Evolutionary conservation across 2,888 invertebrate species (phyloP), one percentile per base, ranked within the genome.

Genomic region (Rapana venosa): DNA sequence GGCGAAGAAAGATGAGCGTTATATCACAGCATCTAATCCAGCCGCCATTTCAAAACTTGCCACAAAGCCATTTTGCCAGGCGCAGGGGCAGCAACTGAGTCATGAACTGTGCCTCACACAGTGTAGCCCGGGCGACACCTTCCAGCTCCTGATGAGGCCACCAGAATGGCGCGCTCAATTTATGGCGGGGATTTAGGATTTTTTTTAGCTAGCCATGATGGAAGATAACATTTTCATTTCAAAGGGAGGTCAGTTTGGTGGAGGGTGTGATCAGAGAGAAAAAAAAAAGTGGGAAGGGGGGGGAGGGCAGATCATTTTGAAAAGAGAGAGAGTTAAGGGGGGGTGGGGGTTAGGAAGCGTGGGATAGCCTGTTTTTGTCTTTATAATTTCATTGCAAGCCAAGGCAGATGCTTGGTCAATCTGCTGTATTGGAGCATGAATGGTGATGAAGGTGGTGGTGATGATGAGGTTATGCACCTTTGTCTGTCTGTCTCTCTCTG

Each of bases 191-290:
- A 56, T 88, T 88, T 74, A n/a, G 74, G 74, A 13, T n/a, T n/a
- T 88, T 88, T 87, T 88, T 58, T 61, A 66, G 79, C 81, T 26
- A 6, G 83, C 88, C 56, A 79, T 81, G 88, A 88, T 81, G 81
- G 88, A 79, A 88, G 88, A 88, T 88, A 88, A 66, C 77, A 88
- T 88, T 88, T 88, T 88, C 88, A 88, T 88, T 88, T 88, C 88
- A 88, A 88, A 88, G 79, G 79, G 79, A 70, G 87, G 70, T 30
- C 61, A 61, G 30, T 70, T 26, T 22, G 70, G n/a, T 70, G 70
- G 70, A n/a, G 22, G 70, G 70, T 70, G 70, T 47, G 47, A 47
- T 47, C 47, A 47, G 47, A 47, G 4, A 2, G 8, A 47, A 47
- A 47, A 47, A n/a, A 47, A 47, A 47, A 47, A n/a, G 70, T 2